Evolutionary conservation across 2,113 vertebrate species (phyloP).

Genomic region (Semicossyphus pulcher): DNA sequence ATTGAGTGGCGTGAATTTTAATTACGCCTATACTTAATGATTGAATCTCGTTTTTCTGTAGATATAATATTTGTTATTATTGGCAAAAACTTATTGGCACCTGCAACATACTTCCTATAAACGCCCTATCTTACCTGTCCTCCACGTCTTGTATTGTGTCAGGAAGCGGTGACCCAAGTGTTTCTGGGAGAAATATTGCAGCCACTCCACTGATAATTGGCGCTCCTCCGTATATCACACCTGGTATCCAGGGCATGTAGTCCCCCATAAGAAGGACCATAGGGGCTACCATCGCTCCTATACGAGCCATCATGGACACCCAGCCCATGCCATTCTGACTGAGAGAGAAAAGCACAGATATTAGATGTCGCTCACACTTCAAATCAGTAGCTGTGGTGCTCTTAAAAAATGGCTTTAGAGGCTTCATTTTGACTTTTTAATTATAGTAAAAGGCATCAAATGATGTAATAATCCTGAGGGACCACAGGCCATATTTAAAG

Average conservation of each 20-base stretch:
- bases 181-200: conserved; percentile 86
- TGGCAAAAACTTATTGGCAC: too few relatives aligned
- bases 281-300: conserved; percentile 86
- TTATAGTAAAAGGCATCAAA: too few relatives aligned
- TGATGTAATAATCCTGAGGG: too few relatives aligned
- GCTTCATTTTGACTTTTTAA: too few relatives aligned
- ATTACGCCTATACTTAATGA: too few relatives aligned
- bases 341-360: conserved; percentile 2
- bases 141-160: conserved; percentile 87
- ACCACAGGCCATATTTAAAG: too few relatives aligned
- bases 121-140: conserved; percentile 80
- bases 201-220: conserved; percentile 82
- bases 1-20: too few relatives aligned
- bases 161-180: conserved; percentile 79
- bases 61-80: too few relatives aligned
- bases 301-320: conserved; percentile 82
- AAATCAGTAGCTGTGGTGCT: too few relatives aligned
- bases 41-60: too few relatives aligned
- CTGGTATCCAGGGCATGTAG: conserved; percentile 73
- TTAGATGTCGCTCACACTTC: neutral
- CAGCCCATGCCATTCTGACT: conserved; percentile 89
- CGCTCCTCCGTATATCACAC: conserved; percentile 83
- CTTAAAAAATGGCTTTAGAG: too few relatives aligned
- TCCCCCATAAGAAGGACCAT: conserved; percentile 82
- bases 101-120: too few relatives aligned